phyloP scores from a whole-genome alignment of 2,113 vertebrate genomes.

The Morphnarchus princeps region DNA sequence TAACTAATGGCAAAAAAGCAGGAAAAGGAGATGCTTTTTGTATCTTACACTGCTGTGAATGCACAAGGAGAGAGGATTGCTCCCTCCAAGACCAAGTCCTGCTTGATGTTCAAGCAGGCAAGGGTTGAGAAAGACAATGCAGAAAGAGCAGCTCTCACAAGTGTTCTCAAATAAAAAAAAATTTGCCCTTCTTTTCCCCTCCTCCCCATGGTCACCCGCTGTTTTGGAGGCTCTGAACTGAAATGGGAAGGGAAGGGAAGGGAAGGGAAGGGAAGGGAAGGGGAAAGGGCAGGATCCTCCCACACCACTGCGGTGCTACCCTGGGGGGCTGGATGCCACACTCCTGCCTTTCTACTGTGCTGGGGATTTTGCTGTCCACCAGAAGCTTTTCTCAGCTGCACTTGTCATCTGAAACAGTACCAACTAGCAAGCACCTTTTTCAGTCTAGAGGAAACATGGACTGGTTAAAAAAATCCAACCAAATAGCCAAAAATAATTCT shows the following conservation, averaged over 20 bases:
- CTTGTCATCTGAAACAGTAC: background rate
- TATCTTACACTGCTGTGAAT: background rate
- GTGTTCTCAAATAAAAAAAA: background rate
- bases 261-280: background rate
- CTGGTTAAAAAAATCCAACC: background rate
- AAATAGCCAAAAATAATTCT: background rate
- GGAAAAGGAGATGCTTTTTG: background rate
- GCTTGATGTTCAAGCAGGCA: background rate
- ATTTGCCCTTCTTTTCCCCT: background rate
- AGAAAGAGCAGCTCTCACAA: background rate
- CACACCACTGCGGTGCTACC: background rate
- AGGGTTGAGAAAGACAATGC: background rate
- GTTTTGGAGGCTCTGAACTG: background rate
- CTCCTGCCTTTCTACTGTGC: background rate
- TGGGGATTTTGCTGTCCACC: background rate
- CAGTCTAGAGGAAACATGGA: background rate
- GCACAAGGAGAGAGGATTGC: background rate
- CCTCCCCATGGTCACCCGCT: background rate
- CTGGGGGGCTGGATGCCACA: rapidly evolving
- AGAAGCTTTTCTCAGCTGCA: background rate
- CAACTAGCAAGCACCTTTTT: background rate
- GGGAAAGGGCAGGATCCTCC: background rate
- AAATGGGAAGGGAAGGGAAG: background rate
- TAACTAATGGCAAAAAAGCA: background rate
- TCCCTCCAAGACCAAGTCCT: background rate